These are phyloP conservation scores for Harmothoe impar DNA, from an alignment of 2,888 invertebrate genomes.

Conservation along the genomic window DNA sequence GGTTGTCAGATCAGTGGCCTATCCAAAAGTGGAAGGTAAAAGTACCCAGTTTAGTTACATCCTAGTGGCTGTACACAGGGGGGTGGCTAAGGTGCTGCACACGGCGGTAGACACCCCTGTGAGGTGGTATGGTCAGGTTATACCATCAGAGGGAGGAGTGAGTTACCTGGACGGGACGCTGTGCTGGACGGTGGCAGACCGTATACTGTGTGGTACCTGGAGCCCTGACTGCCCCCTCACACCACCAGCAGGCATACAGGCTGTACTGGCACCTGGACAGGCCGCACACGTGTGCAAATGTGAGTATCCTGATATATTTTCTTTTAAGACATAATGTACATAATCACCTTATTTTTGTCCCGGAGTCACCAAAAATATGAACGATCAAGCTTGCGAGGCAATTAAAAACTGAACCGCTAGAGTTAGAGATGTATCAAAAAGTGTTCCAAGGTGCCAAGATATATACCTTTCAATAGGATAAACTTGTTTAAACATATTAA, in stretches of 20 bases:
- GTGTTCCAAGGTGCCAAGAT: too few species aligned
- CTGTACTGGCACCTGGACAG: neutral
- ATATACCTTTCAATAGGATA: too few species aligned
- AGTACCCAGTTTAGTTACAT: neutral
- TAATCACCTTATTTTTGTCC: too few species aligned
- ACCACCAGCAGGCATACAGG: neutral
- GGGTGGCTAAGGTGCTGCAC: neutral
- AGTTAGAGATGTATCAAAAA: too few species aligned
- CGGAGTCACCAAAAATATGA: too few species aligned
- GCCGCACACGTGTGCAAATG: neutral
- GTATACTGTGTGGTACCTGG: neutral
- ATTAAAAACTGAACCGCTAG: too few species aligned
- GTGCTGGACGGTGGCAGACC: neutral
- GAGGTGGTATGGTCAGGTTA: neutral
- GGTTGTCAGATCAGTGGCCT: neutral
- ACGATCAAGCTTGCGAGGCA: too few species aligned
- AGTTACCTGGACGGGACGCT: neutral
- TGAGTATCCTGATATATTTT: too few species aligned
- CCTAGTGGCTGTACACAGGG: neutral
- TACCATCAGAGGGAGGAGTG: neutral
- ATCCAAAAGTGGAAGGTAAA: neutral
- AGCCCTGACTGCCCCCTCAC: neutral
- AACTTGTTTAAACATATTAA: too few species aligned
- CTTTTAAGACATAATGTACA: too few species aligned
- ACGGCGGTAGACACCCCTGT: neutral